Base-by-base conservation (phyloP, 2,888 invertebrate genomes). In the Eristalis tenax region DNA sequence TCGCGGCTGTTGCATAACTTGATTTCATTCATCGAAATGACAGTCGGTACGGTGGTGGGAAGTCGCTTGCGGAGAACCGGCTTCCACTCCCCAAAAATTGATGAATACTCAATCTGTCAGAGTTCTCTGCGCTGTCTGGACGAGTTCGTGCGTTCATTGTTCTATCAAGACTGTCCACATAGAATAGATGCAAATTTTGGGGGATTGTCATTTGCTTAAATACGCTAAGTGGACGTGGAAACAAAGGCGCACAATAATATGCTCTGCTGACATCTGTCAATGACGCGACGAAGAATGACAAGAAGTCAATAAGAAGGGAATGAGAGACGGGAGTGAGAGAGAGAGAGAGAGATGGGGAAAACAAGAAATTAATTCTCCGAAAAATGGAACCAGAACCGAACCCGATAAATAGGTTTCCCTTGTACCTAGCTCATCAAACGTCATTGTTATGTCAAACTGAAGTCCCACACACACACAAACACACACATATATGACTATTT, bases 391-490 rank as follows among this genome's bases (percentile, higher is more conserved):
- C 23, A 63, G 63, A n/a, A n/a, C 23, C 32, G 35, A 56, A 32
- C 32, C 50, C 28, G 69, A 68, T 63, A 80, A 38, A 70, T 71
- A 50, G 69, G 57, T 73, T 85, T 82, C 77, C 56, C 78, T 86
- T 86, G 76, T 77, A 77, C 83, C 75, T 78, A 86, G 82, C 82
- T 86, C 78, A 70, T 86, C 77, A 82, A 69, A 23, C 74, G 82
- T 75, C 73, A 78, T 69, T 50, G 50, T 50, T 71, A 57, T 80
- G 75, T 66, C 75, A 84, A 74, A 83, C 69, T 18, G 18, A 38
- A 75, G n/a, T 50, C 57, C 43, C 18, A 64, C 61, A 63, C 23
- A 59, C 43, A 66, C 22, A 70, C 35, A 32, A 11, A 50, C 43
- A 43, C 43, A 43, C 3, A 18, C n/a, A n/a, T 5, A 6, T 10